These are phyloP conservation scores for Proctacanthus coquilletti DNA, from an alignment of 1,140 invertebrate species.

Conservation along the genomic window DNA sequence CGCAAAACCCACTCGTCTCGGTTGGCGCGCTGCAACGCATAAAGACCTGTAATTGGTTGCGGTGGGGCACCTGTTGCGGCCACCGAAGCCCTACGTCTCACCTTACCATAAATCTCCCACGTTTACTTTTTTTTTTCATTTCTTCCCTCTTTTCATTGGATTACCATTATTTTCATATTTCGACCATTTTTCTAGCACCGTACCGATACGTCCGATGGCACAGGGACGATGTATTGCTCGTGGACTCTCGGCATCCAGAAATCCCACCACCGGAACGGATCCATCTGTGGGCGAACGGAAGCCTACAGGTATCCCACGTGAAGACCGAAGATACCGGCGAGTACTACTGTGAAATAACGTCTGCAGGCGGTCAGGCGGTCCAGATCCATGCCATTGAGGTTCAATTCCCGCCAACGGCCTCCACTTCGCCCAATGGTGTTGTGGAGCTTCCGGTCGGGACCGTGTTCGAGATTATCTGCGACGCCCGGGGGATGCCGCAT, in stretches of 20 bases:
- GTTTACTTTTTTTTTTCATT: no score
- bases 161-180: no score
- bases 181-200: constrained; percentile 9
- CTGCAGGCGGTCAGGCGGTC: constrained; percentile 39
- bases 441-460: constrained; percentile 54
- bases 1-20: no score
- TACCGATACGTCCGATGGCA: constrained; percentile 38
- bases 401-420: constrained; percentile 48
- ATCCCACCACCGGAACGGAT: constrained; percentile 35
- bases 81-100: no score
- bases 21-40: no score
- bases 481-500: constrained; percentile 45
- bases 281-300: constrained; percentile 49
- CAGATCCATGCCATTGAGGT: constrained; percentile 62
- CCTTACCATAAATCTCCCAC: no score
- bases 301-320: constrained; percentile 45
- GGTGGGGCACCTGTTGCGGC: no score
- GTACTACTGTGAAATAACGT: constrained; percentile 50
- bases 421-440: constrained; percentile 48
- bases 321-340: constrained; percentile 48
- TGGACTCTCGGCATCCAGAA: constrained; percentile 40
- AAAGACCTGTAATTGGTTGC: no score
- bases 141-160: no score
- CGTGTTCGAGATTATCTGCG: constrained; percentile 51
- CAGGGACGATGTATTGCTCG: constrained; percentile 40